Base-by-base conservation (phyloP, 2,888 invertebrate genomes). In the Campoletis raptor region DNA sequence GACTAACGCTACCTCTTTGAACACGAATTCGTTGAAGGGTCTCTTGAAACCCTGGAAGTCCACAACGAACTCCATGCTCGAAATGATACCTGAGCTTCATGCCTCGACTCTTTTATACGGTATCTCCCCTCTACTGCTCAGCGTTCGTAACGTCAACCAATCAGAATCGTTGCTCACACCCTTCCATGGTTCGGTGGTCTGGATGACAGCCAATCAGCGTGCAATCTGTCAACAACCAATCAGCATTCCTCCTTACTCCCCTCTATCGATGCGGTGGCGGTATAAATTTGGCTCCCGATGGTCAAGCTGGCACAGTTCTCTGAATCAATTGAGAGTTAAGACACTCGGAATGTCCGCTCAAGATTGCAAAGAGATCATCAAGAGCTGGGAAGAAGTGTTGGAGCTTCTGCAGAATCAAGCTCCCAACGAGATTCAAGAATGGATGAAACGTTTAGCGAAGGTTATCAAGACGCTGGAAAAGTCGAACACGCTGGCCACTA, bases 1-100 rank as follows among this genome's bases (percentile, higher is more conserved):
- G 21, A 78, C 24, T 8, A 81, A 21, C 2, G 79, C 85, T n/a
- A 86, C 9, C 70, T 85, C 86, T 40, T 88, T 86, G 40, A 77
- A 57, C 5, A 88, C 45, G 40, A 88, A 85, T 12, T 81, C 72
- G 45, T 86, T 80, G 40, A 45, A 9, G 15, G 80, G 66, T 15
- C n/a, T 36, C 48, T 83, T 66, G 78, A 86, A 83, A 52, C 81
- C 83, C 66, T 86, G 83, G 18, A 85, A 52, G 40, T 88, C 85
- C 4, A 83, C 54, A n/a, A 84, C 78, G 73, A 78, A 74, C 30
- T 81, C 74, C 82, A 84, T 82, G 24, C 18, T 83, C 45, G 52
- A 30, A 79, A 1, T 69, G 69, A 79, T 69, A 57, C 54, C 57
- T 4, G 18, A 15, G 18, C 24, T 21, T 69, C 52, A 37, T 24